Evolutionary conservation across 2,797 vertebrate species (phyloP).

Genomic region (Buphagus erythrorhynchus): DNA sequence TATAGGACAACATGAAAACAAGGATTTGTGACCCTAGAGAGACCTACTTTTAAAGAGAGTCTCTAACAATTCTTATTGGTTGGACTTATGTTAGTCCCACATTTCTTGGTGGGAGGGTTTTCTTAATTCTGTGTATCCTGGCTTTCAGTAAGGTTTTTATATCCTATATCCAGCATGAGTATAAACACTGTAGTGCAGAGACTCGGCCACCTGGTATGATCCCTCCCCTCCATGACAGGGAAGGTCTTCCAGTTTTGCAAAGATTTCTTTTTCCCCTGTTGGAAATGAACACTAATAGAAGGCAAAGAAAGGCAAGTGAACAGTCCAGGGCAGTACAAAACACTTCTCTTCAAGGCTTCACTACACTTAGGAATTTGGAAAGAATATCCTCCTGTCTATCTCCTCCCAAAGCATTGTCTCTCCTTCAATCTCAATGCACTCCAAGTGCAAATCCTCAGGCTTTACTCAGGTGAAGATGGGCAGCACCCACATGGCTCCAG

Average conservation of each 20-base stretch:
- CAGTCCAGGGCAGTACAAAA: neutral
- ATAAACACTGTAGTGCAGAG: neutral
- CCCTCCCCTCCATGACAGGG: neutral
- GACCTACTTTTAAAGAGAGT: neutral
- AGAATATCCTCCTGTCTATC: neutral
- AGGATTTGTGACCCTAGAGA: neutral
- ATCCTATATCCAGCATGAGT: neutral
- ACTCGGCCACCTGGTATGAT: fast-evolving
- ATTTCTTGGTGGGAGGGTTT: neutral
- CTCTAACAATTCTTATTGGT: neutral
- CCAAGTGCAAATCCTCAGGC: neutral
- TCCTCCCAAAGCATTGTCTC: neutral
- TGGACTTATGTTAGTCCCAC: neutral
- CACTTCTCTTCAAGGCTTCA: neutral
- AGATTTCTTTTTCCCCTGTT: fast-evolving
- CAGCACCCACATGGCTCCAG: neutral
- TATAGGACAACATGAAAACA: neutral
- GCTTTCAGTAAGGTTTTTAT: neutral
- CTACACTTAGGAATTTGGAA: neutral
- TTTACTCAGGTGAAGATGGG: neutral
- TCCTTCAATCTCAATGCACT: neutral
- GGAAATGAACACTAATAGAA: neutral
- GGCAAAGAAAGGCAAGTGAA: neutral
- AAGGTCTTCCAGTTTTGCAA: neutral
- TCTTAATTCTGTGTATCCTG: neutral